Evolutionary conservation across 2,888 invertebrate genomes (phyloP), one percentile per base, ranked within the genome.

Genomic region (Pandemis corylana): DNA sequence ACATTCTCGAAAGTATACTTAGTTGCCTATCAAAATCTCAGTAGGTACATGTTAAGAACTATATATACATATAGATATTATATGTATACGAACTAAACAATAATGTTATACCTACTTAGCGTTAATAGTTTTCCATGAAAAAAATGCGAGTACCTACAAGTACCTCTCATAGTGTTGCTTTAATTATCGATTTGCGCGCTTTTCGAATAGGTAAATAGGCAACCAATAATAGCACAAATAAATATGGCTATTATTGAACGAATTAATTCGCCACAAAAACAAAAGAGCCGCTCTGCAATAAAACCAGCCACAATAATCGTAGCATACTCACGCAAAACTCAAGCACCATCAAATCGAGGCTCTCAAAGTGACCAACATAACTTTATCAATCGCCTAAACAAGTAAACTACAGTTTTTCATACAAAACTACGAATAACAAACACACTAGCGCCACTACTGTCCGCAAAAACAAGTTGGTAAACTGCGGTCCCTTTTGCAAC

Each of bases 401-500:
- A 12, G 12, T 46, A 46, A 46, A 12, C 46, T 12, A 46, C 12
- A 12, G 46, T 12, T 46, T 46, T n/a, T 42, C 61, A 53, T 65
- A 68, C 63, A 44, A 68, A 53, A 68, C 42, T 42, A n/a, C 7
- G 10, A 10, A 41, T 13, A 12, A 12, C 10, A 42, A 56, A 9
- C 28, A 46, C 53, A 72, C 12, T 9, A 63, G 63, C 44, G 62
- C 53, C 53, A 28, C 56, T 15, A 9, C 9, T 13, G n/a, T 46
- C n/a, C 36, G 73, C 59, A 69, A 69, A 68, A 42, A 59, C 49
- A 73, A 68, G 49, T 68, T 74, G 61, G 74, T 36, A 44, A 65
- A 69, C 42, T 62, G 53, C 59, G 51, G 65, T 69, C 74, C 74
- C 75, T 75, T 75, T 75, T 75, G 75, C 71, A 65, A 75, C 75